Evolutionary conservation across 2,113 vertebrate genomes (phyloP), one percentile per base, ranked within the genome.

Genomic region (Leucopternis melanops): DNA sequence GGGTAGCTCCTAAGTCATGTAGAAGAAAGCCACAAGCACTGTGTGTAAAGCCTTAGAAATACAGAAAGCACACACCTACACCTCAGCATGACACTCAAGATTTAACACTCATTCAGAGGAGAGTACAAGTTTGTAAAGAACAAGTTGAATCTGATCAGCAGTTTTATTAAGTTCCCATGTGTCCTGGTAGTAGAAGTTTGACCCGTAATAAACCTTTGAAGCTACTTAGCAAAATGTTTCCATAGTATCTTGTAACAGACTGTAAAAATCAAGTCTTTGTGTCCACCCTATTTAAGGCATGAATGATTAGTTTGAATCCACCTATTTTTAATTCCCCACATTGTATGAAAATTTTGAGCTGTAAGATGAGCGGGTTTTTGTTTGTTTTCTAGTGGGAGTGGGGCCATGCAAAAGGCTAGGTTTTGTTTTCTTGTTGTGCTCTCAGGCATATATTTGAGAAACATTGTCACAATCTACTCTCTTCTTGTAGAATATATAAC

Each of bases 341-440:
- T 1, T 21, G 6, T 31, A 69, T 12, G 12, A 86, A 67, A 81
- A 71, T 16, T 15, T 19, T 10, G 22, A 18, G 8, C 29, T 78
- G 11, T 29, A 63, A 65, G n/a, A 45, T 38, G 11, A 79, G 6
- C 4, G 2, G 4, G 0, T 3, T 58, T 81, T 55, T 50, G 4
- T 47, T n/a, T 42, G 9, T 42, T 75, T 80, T 57, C 44, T 55
- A 36, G 10, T 17, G 16, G 7, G 15, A 73, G 5, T 22, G 4
- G 2, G 19, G 9, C 42, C 16, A 2, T 16, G 5, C 8, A 83
- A 11, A 73, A 80, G 9, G 15, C 4, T 45, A 45, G 15, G 12
- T 4, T 81, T 73, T 73, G 16, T 19, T 83, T 22, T 61, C 11
- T n/a, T 74, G 13, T 34, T 79, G 62, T 6, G 34, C 21, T 91